Base-by-base conservation (phyloP, 1,140 invertebrate genomes). In the Listronotus bonariensis region DNA sequence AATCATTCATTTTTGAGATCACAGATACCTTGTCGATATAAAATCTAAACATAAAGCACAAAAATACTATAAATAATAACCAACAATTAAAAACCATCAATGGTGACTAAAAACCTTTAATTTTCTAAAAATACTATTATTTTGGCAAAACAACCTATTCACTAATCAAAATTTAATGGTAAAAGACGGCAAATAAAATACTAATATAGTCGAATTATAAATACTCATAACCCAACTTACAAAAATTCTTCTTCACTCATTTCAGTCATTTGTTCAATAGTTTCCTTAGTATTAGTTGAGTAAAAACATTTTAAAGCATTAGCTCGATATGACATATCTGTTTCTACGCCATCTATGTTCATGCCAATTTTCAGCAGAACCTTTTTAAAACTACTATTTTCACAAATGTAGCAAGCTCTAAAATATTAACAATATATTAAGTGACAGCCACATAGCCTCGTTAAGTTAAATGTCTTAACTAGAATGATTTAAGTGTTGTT, bases 281-380 rank as follows among this genome's bases (percentile, higher is more conserved):
- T 69, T 17, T 67, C 51, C 10, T 48, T 45, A 49, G 71, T 68
- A 3, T 64, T 67, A 40, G 76, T 71, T 26, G 56, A 70, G 31
- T 67, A 68, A 43, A 75, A 72, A 54, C 73, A 74, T 46, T 69
- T 73, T 31, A 76, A 61, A 43, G 73, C 72, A 8, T 65, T 70
- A 3, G 68, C 72, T 65, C 67, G 70, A 32, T 60, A 70, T 4
- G 55, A 36, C 6, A 67, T 45, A 48, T 64, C 65, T 15, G 64
- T 46, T 41, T 68, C 70, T 31, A 43, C 10, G 3, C 18, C 26
- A 17, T 31, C 57, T 15, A 45, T 54, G 20, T 26, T 26, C 20
- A 26, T 26, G 20, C 20, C 20, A 26, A 26, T 26, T 26, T 26
- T 26, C 5, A 26, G 20, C 1, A 9, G 67, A 3, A 10, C 68